Base-by-base conservation (phyloP, 2,797 vertebrate genomes). In the Tarsius wallacei region DNA sequence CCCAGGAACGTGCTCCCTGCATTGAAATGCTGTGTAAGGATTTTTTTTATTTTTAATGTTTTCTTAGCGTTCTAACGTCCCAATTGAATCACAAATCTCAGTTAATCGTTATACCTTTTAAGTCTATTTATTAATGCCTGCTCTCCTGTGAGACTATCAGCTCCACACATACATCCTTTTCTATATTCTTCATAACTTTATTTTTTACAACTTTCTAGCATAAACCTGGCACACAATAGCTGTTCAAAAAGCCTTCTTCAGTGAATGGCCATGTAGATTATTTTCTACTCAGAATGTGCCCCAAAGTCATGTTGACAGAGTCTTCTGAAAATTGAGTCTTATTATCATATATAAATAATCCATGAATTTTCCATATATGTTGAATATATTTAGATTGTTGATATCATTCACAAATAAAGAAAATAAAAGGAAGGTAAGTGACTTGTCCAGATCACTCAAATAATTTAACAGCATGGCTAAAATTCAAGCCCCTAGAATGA, bases 361-460 rank as follows among this genome's bases (percentile, higher is more conserved):
- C 28, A 1, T 55, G 24, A 26, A 7, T 83, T 76, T 85, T 71
- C 26, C 13, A 53, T 49, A 28, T 66, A 17, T 28, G 7, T 51
- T 64, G 22, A 63, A 7, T 59, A 15, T 84, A 22, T 13, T 84
- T 84, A 59, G 11, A 36, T 42, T 55, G 21, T 53, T 33, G 12
- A 93, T 22, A 7, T 94, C 57, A 76, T 93, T 93, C 63, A 26
- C 6, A 63, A 49, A 26, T 49, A 55, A 74, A 89, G 59, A 77
- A 74, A 70, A 63, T 26, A 31, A 57, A 71, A 90, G 19, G 16
- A 16, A 42, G 28, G 87, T 63, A 42, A 61, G 13, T n/a, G 49
- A 66, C n/a, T 57, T 90, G 36, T 33, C 17, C 19, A 80, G 42
- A 12, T 87, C 73, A 88, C 55, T 81, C 21, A 31, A 19, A 7